Base-by-base conservation (phyloP, 1,140 invertebrate genomes). In the Drosophila lacertosa region DNA sequence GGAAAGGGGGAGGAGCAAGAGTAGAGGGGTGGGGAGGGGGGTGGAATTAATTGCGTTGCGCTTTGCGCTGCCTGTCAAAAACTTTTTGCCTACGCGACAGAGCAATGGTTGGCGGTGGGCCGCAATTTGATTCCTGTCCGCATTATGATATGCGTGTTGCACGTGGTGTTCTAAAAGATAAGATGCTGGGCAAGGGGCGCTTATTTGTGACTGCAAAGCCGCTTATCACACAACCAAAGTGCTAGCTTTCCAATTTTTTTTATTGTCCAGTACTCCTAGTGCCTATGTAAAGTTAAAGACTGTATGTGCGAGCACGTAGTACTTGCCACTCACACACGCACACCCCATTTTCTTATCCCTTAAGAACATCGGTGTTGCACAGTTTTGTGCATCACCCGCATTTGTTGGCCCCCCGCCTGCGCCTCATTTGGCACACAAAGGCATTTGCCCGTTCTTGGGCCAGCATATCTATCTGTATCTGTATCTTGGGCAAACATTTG, bases 31-130 rank as follows among this genome's bases (percentile, higher is more conserved):
- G n/a, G n/a, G n/a, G n/a, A n/a, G n/a, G n/a, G n/a, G n/a, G n/a
- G n/a, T 78, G 67, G 50, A 78, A 78, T 78, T 79, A 76, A 73
- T 70, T 78, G 76, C 45, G 74, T 75, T 40, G 55, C 53, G 45
- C 45, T 39, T 35, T 50, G 40, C 32, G 65, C 42, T 59, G 48
- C 20, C 22, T 53, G 55, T 59, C 57, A 51, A 59, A 59, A 67
- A 51, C 53, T 58, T 51, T 33, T 40, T 32, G 32, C 37, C 18
- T 29, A 18, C 9, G 11, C 59, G 6, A 0, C 32, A 33, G 32
- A 3, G 2, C 10, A 11, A 24, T 40, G 35, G 33, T 39, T 37
- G 50, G 10, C 37, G 16, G 29, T 4, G 42, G 29, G 9, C 7
- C 11, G 15, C 3, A 7, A 44, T 47, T 51, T 65, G 32, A 58